Percentiles rank a stretch among this genome's conserved stretches.
Conservation (phyloP, 2,113 vertebrate genomes). For the Lampris incognitus region DNA sequence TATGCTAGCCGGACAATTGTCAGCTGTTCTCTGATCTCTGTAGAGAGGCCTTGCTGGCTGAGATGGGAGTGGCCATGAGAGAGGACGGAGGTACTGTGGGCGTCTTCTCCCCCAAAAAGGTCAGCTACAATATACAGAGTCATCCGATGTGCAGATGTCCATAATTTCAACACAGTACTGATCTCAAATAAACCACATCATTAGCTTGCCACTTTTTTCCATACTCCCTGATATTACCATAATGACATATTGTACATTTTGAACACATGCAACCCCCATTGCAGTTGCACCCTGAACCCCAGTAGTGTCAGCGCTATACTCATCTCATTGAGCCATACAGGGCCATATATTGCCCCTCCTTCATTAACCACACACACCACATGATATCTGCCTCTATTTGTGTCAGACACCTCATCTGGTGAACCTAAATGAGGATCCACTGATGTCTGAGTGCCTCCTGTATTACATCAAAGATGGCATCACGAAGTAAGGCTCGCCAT, state of each 20-base stretch:
- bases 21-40: slow-evolving; percentile 33
- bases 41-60: slow-evolving; percentile 95
- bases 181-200: background rate
- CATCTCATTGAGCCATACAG: no score
- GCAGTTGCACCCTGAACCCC: no score
- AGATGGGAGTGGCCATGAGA: slow-evolving; percentile 98
- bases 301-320: no score
- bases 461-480: slow-evolving; percentile 98
- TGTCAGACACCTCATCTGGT: slow-evolving; percentile 93
- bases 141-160: background rate
- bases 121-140: slow-evolving; percentile 56
- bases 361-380: no score
- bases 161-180: background rate
- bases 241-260: no score
- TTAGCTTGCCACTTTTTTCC: background rate
- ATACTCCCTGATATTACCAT: background rate
- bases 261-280: no score
- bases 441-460: slow-evolving; percentile 98
- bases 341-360: no score
- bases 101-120: slow-evolving; percentile 99
- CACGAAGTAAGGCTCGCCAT: slow-evolving; percentile 85
- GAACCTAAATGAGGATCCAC: slow-evolving; percentile 95
- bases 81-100: slow-evolving; percentile 97
- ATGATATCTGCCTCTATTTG: background rate
- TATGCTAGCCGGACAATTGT: background rate